Evolutionary conservation across 2,888 invertebrate species (phyloP), one percentile per base, ranked within the genome.

Genomic region (Fragum sueziense): DNA sequence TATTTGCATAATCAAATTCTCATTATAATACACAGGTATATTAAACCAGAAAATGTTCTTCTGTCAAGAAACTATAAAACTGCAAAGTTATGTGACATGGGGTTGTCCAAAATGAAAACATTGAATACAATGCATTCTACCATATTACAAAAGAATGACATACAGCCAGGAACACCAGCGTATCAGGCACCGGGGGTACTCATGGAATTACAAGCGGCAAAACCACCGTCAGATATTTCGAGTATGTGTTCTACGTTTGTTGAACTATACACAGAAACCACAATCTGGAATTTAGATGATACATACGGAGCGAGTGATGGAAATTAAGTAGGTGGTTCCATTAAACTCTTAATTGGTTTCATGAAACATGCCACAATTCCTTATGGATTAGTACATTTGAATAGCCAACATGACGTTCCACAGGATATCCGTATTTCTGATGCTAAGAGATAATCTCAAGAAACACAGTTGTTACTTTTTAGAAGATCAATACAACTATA

Each of bases 151-250:
- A 59, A 20, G 1, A 27, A 20, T 17, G 31, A 54, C 1, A 62
- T 69, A 41, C 74, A 72, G 52, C 82, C 82, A 17, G 79, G 76
- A 25, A 82, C 79, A 59, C 74, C 79, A 37, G 68, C 57, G 0
- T 82, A 74, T 68, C 82, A 82, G 34, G 79, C 82, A 1, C 76
- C 82, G 25, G 82, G 76, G 31, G 33, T 79, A 4, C 41, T 79
- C 2, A 6, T 79, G 2, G 27, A 72, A 2, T 68, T 34, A 59
- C 37, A 70, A 27, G 69, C 57, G 34, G 70, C 67, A 27, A 41
- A 29, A 29, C 22, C 22, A 20, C 11, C 25, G 20, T 37, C 80
- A 61, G 80, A 76, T 59, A 71, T 80, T 29, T 80, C 76, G 80
- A 61, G 71, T 47, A 31, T 80, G 14, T 54, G 68, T 25, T 59